Evolutionary conservation across 2,888 invertebrate species (phyloP), one percentile per base, ranked within the genome.

Genomic region (Cosmorhoe ocellata): DNA sequence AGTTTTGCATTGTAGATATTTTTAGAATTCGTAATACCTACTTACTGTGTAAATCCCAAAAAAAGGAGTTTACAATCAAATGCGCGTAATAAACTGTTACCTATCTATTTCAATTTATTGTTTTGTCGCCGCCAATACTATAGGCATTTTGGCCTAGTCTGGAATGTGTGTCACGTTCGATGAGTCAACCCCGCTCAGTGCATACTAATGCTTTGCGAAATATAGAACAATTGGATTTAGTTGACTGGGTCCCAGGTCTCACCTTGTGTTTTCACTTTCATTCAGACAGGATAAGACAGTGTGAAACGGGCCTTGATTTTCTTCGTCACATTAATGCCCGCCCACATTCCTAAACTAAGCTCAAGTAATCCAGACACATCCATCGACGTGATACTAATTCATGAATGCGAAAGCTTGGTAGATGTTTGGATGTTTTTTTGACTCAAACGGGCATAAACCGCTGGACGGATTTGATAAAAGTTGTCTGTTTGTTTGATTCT

Each of bases 191-290:
- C 51, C 64, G 64, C 61, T 45, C 48, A 50, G 45, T 58, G 74
- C 71, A 79, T 76, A 74, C 74, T 65, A 72, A 75, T 68, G 61
- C 28, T 63, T 69, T 69, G 58, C 61, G 60, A 69, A 75, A 78
- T 70, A 49, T 61, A 56, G 58, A 64, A 68, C 66, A 61, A 67
- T 62, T 59, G 52, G 42, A 43, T 61, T 68, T 50, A 12, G 52
- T 46, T 51, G 44, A 53, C 52, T 54, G 27, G 36, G 37, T 42
- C n/a, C 36, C 13, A 30, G 58, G 37, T 39, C 43, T 49, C 57
- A 55, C 58, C 45, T 49, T 51, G 45, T 14, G 44, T 44, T 61
- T 57, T 69, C 60, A 63, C 68, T 63, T 58, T 58, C 56, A 39
- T 55, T 49, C 41, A 56, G 42, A 52, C 41, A 45, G 32, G 28